phyloP scores from a whole-genome alignment of 2,113 vertebrate species.

The Rhea americana region DNA sequence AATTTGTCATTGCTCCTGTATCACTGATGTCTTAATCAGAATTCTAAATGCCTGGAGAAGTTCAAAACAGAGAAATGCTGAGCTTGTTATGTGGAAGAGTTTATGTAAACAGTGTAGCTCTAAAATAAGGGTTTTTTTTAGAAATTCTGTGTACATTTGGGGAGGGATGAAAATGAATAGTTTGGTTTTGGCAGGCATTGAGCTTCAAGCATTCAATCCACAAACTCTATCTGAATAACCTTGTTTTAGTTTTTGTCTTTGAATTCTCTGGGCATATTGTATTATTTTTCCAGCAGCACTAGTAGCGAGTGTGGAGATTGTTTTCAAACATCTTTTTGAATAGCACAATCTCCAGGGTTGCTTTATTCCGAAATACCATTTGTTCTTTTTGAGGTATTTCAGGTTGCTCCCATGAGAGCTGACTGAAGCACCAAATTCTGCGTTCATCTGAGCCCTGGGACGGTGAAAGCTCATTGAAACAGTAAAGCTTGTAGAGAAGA shows the following conservation, averaged over 20 bases:
- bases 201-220: neutral
- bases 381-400: conserved; percentile 39
- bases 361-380: neutral
- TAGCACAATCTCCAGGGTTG: neutral
- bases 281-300: conserved; percentile 6
- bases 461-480: neutral
- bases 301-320: neutral
- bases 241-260: neutral
- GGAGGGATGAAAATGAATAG: neutral
- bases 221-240: neutral
- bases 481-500: neutral
- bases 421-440: neutral
- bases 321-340: neutral
- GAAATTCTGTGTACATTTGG: neutral
- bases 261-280: conserved; percentile 6
- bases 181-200: conserved; percentile 2
- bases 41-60: conserved; percentile 21
- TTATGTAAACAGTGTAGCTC: neutral
- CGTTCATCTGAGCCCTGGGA: neutral
- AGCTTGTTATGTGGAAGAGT: conserved; percentile 20
- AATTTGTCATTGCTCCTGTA: neutral
- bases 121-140: neutral
- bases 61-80: conserved; percentile 38
- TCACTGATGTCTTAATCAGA: conserved; percentile 27
- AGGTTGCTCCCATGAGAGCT: conserved; percentile 10